Evolutionary conservation across 2,888 invertebrate species (phyloP), one percentile per base, ranked within the genome.

Genomic region (Lamproptera curius): DNA sequence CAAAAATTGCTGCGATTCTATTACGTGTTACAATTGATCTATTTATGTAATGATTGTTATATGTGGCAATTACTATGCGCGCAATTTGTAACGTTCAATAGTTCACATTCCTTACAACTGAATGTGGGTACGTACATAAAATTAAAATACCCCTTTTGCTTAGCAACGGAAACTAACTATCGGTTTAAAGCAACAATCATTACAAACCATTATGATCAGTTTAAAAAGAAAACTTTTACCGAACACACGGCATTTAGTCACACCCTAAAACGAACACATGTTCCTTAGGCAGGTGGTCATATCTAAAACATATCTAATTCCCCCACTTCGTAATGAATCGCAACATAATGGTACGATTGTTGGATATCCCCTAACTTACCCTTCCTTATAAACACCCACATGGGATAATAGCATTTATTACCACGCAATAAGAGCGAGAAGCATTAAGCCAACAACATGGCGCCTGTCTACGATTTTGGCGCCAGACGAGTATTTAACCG

Each of bases 401-500:
- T n/a, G 26, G 5, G 2, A 61, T 59, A 58, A 44, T 34, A 35
- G 34, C 49, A 48, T 53, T 48, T 62, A 46, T 1, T 0, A 0
- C 1, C 0, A 16, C 0, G 0, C 0, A 0, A 35, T 62, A 70
- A 48, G 51, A 60, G 53, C 49, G 16, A 50, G n/a, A 45, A 33
- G 44, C 15, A 8, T 5, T 8, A 34, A 13, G 8, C n/a, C 14
- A 6, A 20, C 42, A 51, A 61, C 59, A 63, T 56, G 65, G 63
- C 66, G 66, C 64, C 64, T n/a, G 68, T 64, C 65, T 65, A 70
- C 65, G 65, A 69, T 73, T 73, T 74, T 71, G 81, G 81, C 81
- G 81, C 81, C 81, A 81, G 73, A 70, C 71, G 68, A 70, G 70
- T 65, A 72, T 76, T 75, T 67, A 76, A 65, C 62, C 44, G 49